Percentiles rank a stretch among this genome's conserved stretches.
phyloP scores from a whole-genome alignment of 1,140 invertebrate genomes.

The Homalodisca vitripennis region DNA sequence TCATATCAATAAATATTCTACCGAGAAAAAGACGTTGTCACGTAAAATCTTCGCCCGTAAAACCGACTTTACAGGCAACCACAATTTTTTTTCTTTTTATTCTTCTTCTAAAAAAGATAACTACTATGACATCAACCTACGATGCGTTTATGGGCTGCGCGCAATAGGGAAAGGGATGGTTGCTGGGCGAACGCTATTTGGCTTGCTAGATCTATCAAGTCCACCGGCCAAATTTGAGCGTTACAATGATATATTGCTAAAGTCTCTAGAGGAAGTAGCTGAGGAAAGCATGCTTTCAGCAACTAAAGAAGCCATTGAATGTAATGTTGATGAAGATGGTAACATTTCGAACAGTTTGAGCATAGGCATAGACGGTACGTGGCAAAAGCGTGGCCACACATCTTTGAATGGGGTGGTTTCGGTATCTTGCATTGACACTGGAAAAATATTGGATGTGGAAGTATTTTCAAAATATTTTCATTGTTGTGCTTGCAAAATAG shows the following conservation, averaged over 20 bases:
- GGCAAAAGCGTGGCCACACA: no score
- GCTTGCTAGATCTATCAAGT: slow-evolving; percentile 24
- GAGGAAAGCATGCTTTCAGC: slow-evolving; percentile 25
- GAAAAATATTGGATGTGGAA: slow-evolving; percentile 29
- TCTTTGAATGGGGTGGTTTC: no score
- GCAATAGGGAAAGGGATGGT: slow-evolving; percentile 13
- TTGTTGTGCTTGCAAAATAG: slow-evolving; percentile 20
- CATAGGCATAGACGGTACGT: slow-evolving; percentile 28
- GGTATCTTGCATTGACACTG: no score
- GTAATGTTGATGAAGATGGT: slow-evolving; percentile 25
- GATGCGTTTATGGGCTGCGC: slow-evolving; percentile 27
- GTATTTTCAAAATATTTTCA: slow-evolving; percentile 32
- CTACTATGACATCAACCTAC: slow-evolving; percentile 20
- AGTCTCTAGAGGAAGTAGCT: slow-evolving; percentile 23
- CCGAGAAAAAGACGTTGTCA: no score
- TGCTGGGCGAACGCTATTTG: slow-evolving; percentile 27
- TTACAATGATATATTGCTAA: slow-evolving; percentile 21
- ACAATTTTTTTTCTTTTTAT: not conserved
- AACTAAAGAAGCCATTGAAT: slow-evolving; percentile 23
- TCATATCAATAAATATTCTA: no score
- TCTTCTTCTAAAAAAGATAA: not conserved
- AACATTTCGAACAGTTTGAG: slow-evolving; percentile 9
- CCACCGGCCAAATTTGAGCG: slow-evolving; percentile 18
- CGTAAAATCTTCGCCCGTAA: no score
- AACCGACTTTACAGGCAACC: no score